Evolutionary conservation across 2,797 vertebrate species (phyloP).

Genomic region (Hydrocynus forskahlii): DNA sequence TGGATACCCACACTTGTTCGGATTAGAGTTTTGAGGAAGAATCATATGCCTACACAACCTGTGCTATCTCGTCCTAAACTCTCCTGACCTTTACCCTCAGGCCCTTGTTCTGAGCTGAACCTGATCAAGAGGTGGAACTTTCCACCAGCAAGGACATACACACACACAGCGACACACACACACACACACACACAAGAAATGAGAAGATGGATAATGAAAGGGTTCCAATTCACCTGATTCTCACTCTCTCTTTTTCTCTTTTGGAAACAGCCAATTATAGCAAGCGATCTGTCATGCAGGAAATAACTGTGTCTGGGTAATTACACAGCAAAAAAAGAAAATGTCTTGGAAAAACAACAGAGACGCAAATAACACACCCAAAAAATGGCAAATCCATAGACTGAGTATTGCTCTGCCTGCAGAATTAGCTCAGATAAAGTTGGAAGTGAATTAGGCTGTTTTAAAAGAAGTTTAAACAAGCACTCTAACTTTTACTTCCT

Average conservation of each 20-base stretch:
- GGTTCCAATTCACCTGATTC: constrained; percentile 75
- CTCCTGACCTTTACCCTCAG: constrained; percentile 39
- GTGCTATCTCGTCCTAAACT: constrained; percentile 24
- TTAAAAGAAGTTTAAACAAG: constrained; percentile 6
- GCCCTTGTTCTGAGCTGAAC: constrained; percentile 46
- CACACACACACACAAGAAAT: constrained; percentile 42
- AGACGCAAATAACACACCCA: constrained; percentile 61
- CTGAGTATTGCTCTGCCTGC: constrained; percentile 58
- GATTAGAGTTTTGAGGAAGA: neutral
- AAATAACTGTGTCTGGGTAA: constrained; percentile 80
- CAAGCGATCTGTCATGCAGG: constrained; percentile 75
- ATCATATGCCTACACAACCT: neutral
- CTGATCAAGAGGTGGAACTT: constrained; percentile 41
- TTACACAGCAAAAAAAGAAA: constrained; percentile 65
- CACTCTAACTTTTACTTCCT: neutral
- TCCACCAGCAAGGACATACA: constrained; percentile 20
- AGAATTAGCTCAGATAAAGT: constrained; percentile 36
- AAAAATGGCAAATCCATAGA: constrained; percentile 58
- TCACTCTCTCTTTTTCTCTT: constrained; percentile 63
- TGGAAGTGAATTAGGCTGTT: constrained; percentile 8
- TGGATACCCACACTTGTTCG: neutral
- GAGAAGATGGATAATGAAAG: constrained; percentile 65
- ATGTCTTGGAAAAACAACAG: constrained; percentile 62
- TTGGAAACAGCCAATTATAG: constrained; percentile 76
- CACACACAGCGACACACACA: constrained; percentile 2